These are phyloP conservation scores for Serilophus lunatus DNA, from an alignment of 2,113 vertebrate species.

Conservation along the genomic window DNA sequence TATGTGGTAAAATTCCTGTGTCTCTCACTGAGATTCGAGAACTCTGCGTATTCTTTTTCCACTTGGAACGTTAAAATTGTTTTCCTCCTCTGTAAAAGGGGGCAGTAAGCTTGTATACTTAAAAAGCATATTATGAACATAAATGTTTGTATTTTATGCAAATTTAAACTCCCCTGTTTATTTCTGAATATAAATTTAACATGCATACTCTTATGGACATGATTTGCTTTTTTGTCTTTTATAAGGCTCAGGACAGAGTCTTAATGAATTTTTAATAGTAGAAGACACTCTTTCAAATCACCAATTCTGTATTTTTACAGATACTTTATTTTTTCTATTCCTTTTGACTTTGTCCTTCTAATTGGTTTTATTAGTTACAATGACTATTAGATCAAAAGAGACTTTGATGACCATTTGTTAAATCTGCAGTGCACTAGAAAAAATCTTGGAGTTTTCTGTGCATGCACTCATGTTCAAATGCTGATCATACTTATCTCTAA, in stretches of 20 bases:
- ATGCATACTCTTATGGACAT: neutral
- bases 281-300: neutral
- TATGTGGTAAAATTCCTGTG: neutral
- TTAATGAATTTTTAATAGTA: neutral
- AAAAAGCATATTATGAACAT: neutral
- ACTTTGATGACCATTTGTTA: conserved; percentile 32
- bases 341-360: conserved; percentile 9
- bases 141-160: neutral
- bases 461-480: neutral
- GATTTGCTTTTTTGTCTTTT: neutral
- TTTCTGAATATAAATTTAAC: neutral
- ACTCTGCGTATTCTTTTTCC: neutral
- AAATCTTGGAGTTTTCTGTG: neutral
- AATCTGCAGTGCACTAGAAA: neutral
- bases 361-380: neutral
- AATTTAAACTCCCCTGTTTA: neutral
- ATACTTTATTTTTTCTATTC: neutral
- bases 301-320: neutral
- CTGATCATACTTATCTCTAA: neutral
- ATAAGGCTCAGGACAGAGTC: neutral
- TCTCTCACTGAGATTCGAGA: neutral
- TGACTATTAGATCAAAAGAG: neutral
- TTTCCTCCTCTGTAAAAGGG: neutral
- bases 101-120: neutral
- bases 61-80: neutral